Base-by-base conservation (phyloP, 2,888 invertebrate species). In the Latrodectus elegans region DNA sequence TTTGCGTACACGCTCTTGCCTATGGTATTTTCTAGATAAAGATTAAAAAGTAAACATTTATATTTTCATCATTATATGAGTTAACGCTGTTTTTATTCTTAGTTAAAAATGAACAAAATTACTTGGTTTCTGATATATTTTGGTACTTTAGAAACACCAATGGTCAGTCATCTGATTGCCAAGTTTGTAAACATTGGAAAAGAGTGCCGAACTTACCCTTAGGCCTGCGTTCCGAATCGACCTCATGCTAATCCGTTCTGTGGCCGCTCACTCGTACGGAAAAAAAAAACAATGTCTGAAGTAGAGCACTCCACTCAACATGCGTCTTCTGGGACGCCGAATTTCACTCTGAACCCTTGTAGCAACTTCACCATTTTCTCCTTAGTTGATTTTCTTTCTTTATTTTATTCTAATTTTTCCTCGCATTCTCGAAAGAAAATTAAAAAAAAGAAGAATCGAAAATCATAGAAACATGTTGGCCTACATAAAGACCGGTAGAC, bases 401-500 rank as follows among this genome's bases (percentile, higher is more conserved):
- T 80, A 55, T 12, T 72, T 80, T 72, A 15, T 80, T 81, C 73
- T 67, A 17, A 51, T 67, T 71, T 49, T 71, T 12, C 38, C n/a
- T 22, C 38, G 17, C 8, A 26, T 71, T 71, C 49, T 71, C 51
- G 49, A 49, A 51, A 38, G 65, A 38, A 38, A 38, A 14, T 15
- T 15, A 68, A 22, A 17, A 15, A 12, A 55, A 22, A 55, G 51
- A 53, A 55, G 12, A 72, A 71, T 12, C 64, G 26, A 84, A 84
- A 78, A 51, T 49, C 64, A 22, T 65, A 64, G 77, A 84, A 84
- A 84, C 84, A 84, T 67, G 84, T 78, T 84, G 84, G 84, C 84
- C 84, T 84, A 84, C 77, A 84, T 84, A 84, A 65, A 53, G 78
- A 84, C 77, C 67, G 77, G 84, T 77, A 78, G 78, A 78, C 77